Conservation (phyloP, 1,140 invertebrate species). For the Dendroctonus ponderosae region DNA sequence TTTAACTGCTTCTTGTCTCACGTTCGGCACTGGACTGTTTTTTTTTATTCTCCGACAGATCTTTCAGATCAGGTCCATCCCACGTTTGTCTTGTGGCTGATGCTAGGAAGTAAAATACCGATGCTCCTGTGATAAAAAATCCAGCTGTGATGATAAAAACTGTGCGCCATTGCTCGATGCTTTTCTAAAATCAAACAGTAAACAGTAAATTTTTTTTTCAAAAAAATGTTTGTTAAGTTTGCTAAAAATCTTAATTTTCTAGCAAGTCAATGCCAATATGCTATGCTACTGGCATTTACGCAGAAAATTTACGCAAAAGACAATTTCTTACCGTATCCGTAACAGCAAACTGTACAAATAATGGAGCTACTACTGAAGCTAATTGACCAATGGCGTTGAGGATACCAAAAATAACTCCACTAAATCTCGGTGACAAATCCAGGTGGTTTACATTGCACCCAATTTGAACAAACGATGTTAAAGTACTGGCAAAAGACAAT, state of each 20-base stretch:
- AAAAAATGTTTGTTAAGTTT: no score
- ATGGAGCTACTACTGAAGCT: slow-evolving; percentile 68
- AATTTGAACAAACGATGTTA: not conserved
- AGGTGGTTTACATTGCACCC: slow-evolving; percentile 24
- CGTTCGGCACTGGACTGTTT: not conserved
- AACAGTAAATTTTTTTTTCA: not conserved
- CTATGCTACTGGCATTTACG: no score
- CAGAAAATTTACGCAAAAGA: no score
- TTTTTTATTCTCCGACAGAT: not conserved
- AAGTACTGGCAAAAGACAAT: not conserved
- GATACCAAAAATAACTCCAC: slow-evolving; percentile 46
- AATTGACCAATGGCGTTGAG: slow-evolving; percentile 68
- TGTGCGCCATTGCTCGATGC: slow-evolving; percentile 11
- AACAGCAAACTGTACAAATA: slow-evolving; percentile 63
- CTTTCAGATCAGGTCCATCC: slow-evolving; percentile 22
- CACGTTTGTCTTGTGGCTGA: slow-evolving; percentile 22
- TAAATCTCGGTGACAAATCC: slow-evolving; percentile 31
- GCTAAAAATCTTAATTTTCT: no score
- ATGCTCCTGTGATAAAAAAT: slow-evolving; percentile 6
- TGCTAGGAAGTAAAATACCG: slow-evolving; percentile 15
- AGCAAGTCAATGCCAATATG: no score
- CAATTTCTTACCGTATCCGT: slow-evolving; percentile 57
- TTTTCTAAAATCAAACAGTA: slow-evolving; percentile 8
- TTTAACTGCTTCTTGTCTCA: no score
- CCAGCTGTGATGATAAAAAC: slow-evolving; percentile 19